These are phyloP conservation scores for Myotis vivesi DNA, from an alignment of 2,797 vertebrate genomes.

Conservation along the genomic window DNA sequence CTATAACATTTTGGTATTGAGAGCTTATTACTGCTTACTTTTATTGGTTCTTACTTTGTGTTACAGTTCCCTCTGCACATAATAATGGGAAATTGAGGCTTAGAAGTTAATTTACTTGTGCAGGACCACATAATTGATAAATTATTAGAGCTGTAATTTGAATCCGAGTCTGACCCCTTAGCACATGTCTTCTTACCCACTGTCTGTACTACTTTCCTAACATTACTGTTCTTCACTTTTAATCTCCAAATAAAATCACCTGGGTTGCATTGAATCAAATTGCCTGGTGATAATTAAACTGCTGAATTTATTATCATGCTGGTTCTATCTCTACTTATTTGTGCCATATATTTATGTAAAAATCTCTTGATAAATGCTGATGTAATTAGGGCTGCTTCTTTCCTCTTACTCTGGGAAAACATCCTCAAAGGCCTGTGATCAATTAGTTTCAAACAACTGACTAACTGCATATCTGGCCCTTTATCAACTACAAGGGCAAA, in stretches of 20 bases:
- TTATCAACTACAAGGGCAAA: not conserved
- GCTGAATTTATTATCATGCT: slow-evolving; percentile 14
- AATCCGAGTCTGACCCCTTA: not conserved
- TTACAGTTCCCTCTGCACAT: not conserved
- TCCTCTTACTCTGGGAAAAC: not conserved
- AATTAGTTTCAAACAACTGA: slow-evolving; percentile 13
- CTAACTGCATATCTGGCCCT: not conserved
- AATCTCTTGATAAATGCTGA: not conserved
- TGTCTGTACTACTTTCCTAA: not conserved
- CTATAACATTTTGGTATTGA: not conserved
- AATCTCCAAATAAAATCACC: not conserved
- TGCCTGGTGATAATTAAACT: slow-evolving; percentile 18
- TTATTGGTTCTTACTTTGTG: not conserved
- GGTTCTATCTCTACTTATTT: not conserved
- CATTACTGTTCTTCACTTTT: not conserved
- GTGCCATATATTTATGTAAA: not conserved
- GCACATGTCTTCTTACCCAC: not conserved
- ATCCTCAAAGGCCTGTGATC: slow-evolving; percentile 6
- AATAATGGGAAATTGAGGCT: not conserved
- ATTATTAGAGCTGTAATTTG: not conserved
- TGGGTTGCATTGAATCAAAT: not conserved
- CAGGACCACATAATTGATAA: not conserved
- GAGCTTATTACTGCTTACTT: not conserved
- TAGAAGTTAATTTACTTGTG: not conserved
- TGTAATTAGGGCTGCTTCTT: not conserved